These are phyloP conservation scores for Tortrix viridana DNA, from an alignment of 2,888 invertebrate genomes.

Conservation along the genomic window DNA sequence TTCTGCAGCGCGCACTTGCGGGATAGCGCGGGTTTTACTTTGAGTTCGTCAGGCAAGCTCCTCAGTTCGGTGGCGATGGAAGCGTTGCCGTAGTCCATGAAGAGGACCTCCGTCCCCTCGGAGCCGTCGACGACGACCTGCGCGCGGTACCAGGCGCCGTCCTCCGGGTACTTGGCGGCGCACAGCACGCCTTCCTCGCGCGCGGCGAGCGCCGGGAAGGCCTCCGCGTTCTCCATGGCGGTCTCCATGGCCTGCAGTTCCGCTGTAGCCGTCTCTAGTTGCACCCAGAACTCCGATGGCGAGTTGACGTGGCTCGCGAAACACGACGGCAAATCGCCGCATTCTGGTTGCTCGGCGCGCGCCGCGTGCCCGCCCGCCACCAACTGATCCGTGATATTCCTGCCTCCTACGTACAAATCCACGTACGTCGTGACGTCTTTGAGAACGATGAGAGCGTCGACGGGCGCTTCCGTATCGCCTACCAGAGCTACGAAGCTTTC, in stretches of 20 bases:
- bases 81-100: conserved; percentile 88
- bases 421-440: conserved; percentile 86
- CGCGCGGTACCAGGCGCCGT: conserved; percentile 87
- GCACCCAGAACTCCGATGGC: conserved; percentile 91
- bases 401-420: conserved; percentile 85
- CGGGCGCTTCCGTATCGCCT: conserved; percentile 76
- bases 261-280: conserved; percentile 85
- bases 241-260: conserved; percentile 85
- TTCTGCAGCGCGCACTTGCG: conserved; percentile 85
- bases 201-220: conserved; percentile 76
- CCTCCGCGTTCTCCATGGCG: conserved; percentile 82
- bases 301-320: conserved; percentile 90
- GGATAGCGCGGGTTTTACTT: conserved; percentile 83
- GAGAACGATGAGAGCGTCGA: conserved; percentile 82
- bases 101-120: conserved; percentile 85
- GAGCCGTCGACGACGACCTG: conserved; percentile 84
- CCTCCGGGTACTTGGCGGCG: conserved; percentile 87
- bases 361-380: conserved; percentile 85
- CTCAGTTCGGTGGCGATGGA: conserved; percentile 84
- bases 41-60: conserved; percentile 85
- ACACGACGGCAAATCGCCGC: conserved; percentile 84
- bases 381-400: conserved; percentile 85
- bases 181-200: conserved; percentile 83
- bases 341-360: conserved; percentile 77
- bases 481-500: conserved; percentile 80